phyloP scores from a whole-genome alignment of 2,888 invertebrate species.

The Drosophila vallismaia region DNA sequence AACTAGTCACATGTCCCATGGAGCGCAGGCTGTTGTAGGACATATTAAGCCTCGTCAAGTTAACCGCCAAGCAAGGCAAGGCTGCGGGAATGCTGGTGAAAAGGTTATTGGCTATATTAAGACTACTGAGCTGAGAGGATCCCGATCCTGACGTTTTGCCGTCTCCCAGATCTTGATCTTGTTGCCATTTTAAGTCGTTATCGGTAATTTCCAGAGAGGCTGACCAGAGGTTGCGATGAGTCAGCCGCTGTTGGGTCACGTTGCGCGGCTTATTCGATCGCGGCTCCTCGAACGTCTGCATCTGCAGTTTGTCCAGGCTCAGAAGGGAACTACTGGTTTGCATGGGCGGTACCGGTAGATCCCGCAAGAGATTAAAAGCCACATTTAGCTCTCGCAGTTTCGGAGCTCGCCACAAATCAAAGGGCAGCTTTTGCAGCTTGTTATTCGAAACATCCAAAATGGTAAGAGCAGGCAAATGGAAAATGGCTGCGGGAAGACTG shows the following conservation, averaged over 20 bases:
- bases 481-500: slow-evolving; percentile 91
- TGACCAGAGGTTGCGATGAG: slow-evolving; percentile 91
- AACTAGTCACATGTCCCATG: slow-evolving; percentile 95
- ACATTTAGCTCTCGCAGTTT: slow-evolving; percentile 94
- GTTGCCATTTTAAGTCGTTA: slow-evolving; percentile 86
- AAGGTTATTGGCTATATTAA: slow-evolving; percentile 96
- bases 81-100: slow-evolving; percentile 94
- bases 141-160: slow-evolving; percentile 84
- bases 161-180: slow-evolving; percentile 76
- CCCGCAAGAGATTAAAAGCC: slow-evolving; percentile 93
- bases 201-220: slow-evolving; percentile 88
- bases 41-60: slow-evolving; percentile 94
- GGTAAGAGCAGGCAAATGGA: slow-evolving; percentile 90
- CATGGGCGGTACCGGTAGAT: slow-evolving; percentile 87
- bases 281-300: slow-evolving; percentile 78
- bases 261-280: slow-evolving; percentile 72
- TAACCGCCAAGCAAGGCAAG: slow-evolving; percentile 95
- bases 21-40: slow-evolving; percentile 92
- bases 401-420: slow-evolving; percentile 93
- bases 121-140: slow-evolving; percentile 87
- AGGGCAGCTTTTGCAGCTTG: slow-evolving; percentile 92
- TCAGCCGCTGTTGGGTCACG: slow-evolving; percentile 85
- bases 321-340: slow-evolving; percentile 81
- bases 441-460: slow-evolving; percentile 97
- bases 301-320: slow-evolving; percentile 79